phyloP scores from a whole-genome alignment of 1,140 invertebrate species.

The Sarcophaga peregrina region DNA sequence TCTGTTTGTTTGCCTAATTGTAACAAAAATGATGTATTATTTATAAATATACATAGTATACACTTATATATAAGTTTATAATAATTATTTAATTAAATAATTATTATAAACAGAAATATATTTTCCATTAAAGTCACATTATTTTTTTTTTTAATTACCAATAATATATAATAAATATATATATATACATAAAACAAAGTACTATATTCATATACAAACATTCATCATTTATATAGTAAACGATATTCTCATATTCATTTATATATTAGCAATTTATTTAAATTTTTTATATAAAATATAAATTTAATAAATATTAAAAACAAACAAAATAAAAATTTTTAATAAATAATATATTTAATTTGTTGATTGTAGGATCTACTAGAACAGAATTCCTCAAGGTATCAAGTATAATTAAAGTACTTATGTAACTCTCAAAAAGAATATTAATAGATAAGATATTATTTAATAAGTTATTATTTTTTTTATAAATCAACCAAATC shows the following conservation, averaged over 20 bases:
- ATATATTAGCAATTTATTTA: slow-evolving; percentile 23
- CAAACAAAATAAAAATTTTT: not conserved
- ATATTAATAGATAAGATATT: no score
- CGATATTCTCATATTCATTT: slow-evolving; percentile 27
- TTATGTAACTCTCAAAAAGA: no score
- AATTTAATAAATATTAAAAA: not conserved
- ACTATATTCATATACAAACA: slow-evolving; percentile 25
- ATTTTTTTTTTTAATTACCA: not conserved
- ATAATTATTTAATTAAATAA: slow-evolving; percentile 6
- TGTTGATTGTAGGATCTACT: no score
- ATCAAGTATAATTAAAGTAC: no score
- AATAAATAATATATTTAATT: no score
- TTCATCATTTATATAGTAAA: slow-evolving; percentile 25
- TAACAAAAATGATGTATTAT: slow-evolving; percentile 14
- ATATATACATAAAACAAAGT: slow-evolving; percentile 13
- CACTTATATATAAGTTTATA: not conserved
- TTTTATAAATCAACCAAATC: no score
- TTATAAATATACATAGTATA: slow-evolving; percentile 22
- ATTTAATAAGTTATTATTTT: no score
- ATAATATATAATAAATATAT: slow-evolving; percentile 12
- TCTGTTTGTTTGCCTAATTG: slow-evolving; percentile 6
- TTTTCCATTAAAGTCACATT: slow-evolving; percentile 19
- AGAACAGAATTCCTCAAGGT: no score
- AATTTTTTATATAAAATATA: slow-evolving; percentile 23
- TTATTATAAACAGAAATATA: not conserved